Evolutionary conservation across 35 echinoderm and acorn worm genomes (phyloP).

Genomic region (Patiria miniata): DNA sequence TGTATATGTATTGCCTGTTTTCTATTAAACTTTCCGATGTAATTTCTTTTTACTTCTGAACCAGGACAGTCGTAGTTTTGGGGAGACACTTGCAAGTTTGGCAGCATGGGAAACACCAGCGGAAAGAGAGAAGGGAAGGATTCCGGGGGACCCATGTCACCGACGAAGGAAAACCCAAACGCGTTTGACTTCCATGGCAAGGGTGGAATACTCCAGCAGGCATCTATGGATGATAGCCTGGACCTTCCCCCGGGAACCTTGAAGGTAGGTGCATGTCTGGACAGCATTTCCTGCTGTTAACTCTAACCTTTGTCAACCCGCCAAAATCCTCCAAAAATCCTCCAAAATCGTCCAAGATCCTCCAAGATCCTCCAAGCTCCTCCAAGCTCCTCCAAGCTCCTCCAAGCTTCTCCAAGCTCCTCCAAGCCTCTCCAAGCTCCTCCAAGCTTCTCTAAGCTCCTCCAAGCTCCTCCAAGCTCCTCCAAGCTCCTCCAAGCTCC

Average conservation of each 20-base stretch:
- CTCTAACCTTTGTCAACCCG: not conserved
- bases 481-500: too few relatives aligned
- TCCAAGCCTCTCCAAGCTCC: too few relatives aligned
- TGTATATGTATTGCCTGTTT: too few relatives aligned
- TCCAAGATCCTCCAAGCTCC: too few relatives aligned
- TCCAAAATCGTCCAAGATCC: not conserved
- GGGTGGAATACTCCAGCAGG: constrained; percentile 61
- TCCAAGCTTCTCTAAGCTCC: too few relatives aligned
- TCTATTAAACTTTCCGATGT: too few relatives aligned
- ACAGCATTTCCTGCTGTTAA: not conserved
- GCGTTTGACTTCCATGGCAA: constrained; percentile 74
- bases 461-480: too few relatives aligned
- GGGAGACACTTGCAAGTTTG: not conserved
- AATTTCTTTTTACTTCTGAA: too few relatives aligned
- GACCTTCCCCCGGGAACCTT: constrained; percentile 30
- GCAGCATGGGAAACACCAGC: constrained; percentile 70
- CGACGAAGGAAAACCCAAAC: constrained; percentile 56
- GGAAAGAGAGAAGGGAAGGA: constrained; percentile 75
- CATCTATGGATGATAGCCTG: constrained; percentile 59
- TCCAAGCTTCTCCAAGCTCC: too few relatives aligned
- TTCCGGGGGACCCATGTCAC: constrained; percentile 47
- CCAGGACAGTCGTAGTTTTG: too few relatives aligned
- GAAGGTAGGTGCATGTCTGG: constrained; percentile 22
- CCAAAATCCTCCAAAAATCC: not conserved
- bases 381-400: too few relatives aligned